A percentile compares a stretch with the other conserved stretches of the same genome.
phyloP scores from a whole-genome alignment of 2,888 invertebrate genomes.

The Sepiola atlantica region DNA sequence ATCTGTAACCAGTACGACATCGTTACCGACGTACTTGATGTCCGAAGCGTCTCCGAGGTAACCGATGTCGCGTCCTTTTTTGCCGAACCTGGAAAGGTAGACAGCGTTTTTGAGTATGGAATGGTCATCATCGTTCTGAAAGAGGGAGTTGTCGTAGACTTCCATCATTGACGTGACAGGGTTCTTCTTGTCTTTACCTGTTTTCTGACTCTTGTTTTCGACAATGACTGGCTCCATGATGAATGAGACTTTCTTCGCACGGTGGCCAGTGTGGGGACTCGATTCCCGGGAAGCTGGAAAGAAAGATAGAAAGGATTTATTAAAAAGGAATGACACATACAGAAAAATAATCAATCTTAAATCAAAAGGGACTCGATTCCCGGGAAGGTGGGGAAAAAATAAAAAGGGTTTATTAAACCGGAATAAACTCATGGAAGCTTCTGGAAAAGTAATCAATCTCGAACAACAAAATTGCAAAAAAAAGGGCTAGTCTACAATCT shows the following conservation, averaged over 20 bases:
- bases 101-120: not conserved
- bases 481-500: too few species aligned
- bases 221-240: not conserved
- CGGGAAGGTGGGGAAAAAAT: too few species aligned
- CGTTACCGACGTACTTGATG: constrained; percentile 54
- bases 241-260: not conserved
- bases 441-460: too few species aligned
- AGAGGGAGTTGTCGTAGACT: constrained; percentile 22
- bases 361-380: too few species aligned
- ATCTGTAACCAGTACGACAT: constrained; percentile 63
- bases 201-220: not conserved
- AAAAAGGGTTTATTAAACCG: too few species aligned
- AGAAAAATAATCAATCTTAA: too few species aligned
- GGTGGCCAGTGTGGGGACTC: not conserved
- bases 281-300: not conserved
- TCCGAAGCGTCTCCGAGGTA: constrained; percentile 58
- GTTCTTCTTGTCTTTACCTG: not conserved
- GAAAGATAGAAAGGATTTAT: not conserved
- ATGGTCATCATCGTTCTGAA: not conserved
- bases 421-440: too few species aligned
- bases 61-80: constrained; percentile 53
- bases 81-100: constrained; percentile 52
- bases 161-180: not conserved
- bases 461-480: too few species aligned
- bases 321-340: not conserved